Conservation (phyloP, 2,113 vertebrate species). For the Ceyx cyanopectus region DNA sequence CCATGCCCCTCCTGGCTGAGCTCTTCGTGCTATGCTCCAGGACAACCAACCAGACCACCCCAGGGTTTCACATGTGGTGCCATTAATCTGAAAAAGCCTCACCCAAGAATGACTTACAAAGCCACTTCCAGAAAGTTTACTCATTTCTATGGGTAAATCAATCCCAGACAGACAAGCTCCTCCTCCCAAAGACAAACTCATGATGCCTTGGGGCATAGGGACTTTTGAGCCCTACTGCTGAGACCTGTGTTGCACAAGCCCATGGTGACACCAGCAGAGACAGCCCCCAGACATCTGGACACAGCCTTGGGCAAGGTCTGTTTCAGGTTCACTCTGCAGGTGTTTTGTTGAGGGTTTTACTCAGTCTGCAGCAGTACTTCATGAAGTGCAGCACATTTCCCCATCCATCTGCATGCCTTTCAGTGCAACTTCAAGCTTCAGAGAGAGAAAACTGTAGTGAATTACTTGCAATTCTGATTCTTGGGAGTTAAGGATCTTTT, state of each 20-base stretch:
- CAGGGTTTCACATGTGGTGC: accelerated
- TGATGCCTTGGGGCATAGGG: accelerated
- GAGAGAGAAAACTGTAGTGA: neutral
- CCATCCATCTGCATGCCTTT: neutral
- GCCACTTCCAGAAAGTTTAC: neutral
- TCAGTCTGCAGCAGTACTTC: accelerated
- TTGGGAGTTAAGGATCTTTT: accelerated
- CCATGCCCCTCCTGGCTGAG: neutral
- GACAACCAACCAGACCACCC: neutral
- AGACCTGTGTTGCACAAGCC: accelerated
- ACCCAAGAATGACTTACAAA: accelerated
- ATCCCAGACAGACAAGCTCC: accelerated
- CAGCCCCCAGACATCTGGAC: accelerated
- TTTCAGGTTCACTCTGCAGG: accelerated
- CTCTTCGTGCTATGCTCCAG: neutral
- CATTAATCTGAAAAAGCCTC: neutral
- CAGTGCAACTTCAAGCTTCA: neutral
- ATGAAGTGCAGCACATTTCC: accelerated
- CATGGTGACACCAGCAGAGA: neutral
- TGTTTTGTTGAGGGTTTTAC: accelerated
- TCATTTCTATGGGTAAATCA: neutral
- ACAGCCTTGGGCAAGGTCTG: too few relatives aligned
- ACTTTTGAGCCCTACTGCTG: neutral
- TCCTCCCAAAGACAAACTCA: neutral
- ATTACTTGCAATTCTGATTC: neutral